Evolutionary conservation across 2,888 invertebrate species (phyloP).

Genomic region (Capitulum mitella): DNA sequence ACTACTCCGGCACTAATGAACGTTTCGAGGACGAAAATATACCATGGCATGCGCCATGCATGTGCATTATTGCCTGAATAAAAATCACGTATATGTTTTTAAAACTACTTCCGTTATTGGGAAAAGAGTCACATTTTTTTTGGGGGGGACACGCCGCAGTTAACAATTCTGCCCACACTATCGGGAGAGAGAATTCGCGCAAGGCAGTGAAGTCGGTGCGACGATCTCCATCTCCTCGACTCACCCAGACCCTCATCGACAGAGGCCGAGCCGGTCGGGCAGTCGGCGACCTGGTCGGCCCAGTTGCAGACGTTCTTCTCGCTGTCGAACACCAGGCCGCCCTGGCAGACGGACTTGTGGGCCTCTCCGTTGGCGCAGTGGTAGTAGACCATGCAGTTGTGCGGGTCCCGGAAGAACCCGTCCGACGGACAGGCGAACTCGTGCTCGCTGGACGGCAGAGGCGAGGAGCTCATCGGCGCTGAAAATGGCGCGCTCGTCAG

Average conservation of each 20-base stretch:
- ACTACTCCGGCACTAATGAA: too few relatives aligned
- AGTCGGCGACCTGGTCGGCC: conserved; percentile 39
- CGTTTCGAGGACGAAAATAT: too few relatives aligned
- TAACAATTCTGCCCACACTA: too few relatives aligned
- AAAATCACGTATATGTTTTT: too few relatives aligned
- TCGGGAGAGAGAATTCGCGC: too few relatives aligned
- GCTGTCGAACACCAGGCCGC: conserved; percentile 41
- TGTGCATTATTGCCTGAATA: too few relatives aligned
- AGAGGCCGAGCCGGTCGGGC: conserved; percentile 34
- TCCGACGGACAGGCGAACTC: not conserved
- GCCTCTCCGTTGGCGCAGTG: conserved; percentile 39
- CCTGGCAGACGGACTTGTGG: conserved; percentile 41
- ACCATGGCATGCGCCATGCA: too few relatives aligned
- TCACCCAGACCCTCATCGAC: not conserved
- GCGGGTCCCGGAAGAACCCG: conserved; percentile 38
- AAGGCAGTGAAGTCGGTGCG: too few relatives aligned
- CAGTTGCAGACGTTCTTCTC: conserved; percentile 41
- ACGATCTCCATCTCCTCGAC: too few relatives aligned
- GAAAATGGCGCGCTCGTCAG: not conserved
- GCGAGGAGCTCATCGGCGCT: not conserved
- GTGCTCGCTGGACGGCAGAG: not conserved
- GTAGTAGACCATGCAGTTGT: conserved; percentile 40
- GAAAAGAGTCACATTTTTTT: too few relatives aligned
- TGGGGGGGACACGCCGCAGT: too few relatives aligned
- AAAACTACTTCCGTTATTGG: too few relatives aligned